Conservation (phyloP, 2,888 invertebrate species). For the Andrena marginata region DNA sequence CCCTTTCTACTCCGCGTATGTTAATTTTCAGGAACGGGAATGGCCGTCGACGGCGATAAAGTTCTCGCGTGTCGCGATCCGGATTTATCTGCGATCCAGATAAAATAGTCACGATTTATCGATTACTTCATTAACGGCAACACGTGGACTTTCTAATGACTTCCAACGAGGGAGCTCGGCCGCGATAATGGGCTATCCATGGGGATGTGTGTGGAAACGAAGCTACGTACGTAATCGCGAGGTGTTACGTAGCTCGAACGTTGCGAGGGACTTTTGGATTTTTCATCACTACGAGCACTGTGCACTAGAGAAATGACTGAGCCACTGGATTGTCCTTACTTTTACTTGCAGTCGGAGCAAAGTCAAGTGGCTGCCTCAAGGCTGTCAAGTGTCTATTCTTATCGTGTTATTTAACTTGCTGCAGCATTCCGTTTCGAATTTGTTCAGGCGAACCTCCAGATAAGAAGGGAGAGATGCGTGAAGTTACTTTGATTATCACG, state of each 20-base stretch:
- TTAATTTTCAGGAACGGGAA: slow-evolving; percentile 52
- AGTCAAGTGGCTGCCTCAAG: background rate
- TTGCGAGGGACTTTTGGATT: background rate
- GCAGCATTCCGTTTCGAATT: background rate
- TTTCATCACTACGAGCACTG: background rate
- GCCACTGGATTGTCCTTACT: background rate
- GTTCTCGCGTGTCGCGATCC: slow-evolving; percentile 42
- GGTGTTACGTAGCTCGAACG: background rate
- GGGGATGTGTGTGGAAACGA: slow-evolving; percentile 26
- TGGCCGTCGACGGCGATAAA: slow-evolving; percentile 41
- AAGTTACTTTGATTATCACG: background rate
- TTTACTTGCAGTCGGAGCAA: background rate
- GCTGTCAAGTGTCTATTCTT: background rate
- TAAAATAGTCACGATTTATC: slow-evolving; percentile 54
- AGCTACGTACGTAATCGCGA: background rate
- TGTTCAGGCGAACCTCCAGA: background rate
- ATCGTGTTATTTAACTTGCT: background rate
- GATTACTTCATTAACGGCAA: slow-evolving; percentile 68
- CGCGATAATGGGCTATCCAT: slow-evolving; percentile 42
- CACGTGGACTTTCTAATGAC: slow-evolving; percentile 66
- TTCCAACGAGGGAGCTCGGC: slow-evolving; percentile 40
- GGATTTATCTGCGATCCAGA: slow-evolving; percentile 54
- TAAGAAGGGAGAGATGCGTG: background rate
- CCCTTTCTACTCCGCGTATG: slow-evolving; percentile 38
- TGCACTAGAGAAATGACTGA: background rate